phyloP scores from a whole-genome alignment of 2,113 vertebrate species.

The Agapornis roseicollis region DNA sequence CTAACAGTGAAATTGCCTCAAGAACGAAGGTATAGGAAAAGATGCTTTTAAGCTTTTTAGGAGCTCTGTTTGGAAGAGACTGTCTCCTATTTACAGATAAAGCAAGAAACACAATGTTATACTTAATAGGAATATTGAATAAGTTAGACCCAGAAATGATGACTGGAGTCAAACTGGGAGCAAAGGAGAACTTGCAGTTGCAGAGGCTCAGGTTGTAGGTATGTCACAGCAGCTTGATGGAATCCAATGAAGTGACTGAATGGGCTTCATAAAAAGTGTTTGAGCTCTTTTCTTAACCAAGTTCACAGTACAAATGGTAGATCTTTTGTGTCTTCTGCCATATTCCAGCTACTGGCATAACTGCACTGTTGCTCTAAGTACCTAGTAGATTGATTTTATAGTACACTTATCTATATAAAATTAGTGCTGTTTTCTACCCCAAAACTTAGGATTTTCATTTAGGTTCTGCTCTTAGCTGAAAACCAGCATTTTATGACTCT shows the following conservation, averaged over 20 bases:
- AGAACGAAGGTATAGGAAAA: not conserved
- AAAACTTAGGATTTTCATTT: conserved; percentile 34
- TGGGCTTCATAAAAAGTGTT: not conserved
- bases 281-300: not conserved
- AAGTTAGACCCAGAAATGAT: not conserved
- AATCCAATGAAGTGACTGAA: not conserved
- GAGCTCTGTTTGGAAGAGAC: not conserved
- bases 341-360: not conserved
- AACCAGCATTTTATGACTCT: conserved; percentile 46
- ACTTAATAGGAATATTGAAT: not conserved
- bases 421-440: conserved; percentile 8
- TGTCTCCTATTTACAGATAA: not conserved
- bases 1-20: not conserved
- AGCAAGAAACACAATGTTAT: not conserved
- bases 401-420: conserved; percentile 17
- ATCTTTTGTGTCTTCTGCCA: not conserved
- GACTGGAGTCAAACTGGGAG: not conserved
- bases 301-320: not conserved
- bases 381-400: not conserved
- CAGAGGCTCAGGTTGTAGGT: not conserved
- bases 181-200: not conserved
- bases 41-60: not conserved
- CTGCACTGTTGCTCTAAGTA: not conserved
- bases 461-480: conserved; percentile 32
- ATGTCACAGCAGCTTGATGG: not conserved